Evolutionary conservation across 2,113 vertebrate genomes (phyloP), one percentile per base, ranked within the genome.

Genomic region (Mixornis gularis): DNA sequence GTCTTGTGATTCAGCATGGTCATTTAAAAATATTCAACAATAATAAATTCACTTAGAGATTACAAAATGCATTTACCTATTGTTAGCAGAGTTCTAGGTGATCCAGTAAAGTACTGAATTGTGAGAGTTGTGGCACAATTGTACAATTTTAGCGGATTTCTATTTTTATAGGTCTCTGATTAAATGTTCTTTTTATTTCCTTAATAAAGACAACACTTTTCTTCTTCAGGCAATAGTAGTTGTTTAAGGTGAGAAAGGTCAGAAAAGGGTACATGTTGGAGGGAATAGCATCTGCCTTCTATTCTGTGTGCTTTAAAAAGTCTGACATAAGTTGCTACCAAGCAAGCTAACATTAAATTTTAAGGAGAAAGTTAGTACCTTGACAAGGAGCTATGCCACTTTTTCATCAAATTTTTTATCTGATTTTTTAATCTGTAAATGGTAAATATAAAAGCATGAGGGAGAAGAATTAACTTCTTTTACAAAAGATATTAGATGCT

Each of bases 181-280:
- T 82, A 40, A 12, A 51, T 65, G 73, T 68, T 72, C 1, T 63
- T 79, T 79, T 76, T 4, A 56, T 92, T 91, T 91, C 26, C 38
- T 73, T 80, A 6, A 64, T 24, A 59, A 74, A 65, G 34, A 21
- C 4, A 29, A 14, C 8, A 12, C 3, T 59, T 69, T 86, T 84
- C 71, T 68, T 65, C 78, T 92, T 85, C 13, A 73, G 98, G 97
- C 95, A 26, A 82, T 97, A 74, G 6, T 79, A 30, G 95, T 95
- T 90, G 96, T 97, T 95, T 97, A 97, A 97, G 96, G 96, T 79
- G 96, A 98, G 80, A 98, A 98, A 91, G 96, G 96, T 94, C 94
- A 93, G 94, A 97, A 95, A 96, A 98, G 95, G 83, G 90, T 96
- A 49, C 52, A 79, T 79, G 95, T 97, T 87, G 96, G 89, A 82